Evolutionary conservation across 2,888 invertebrate species (phyloP), one percentile per base, ranked within the genome.

Genomic region (Hololepta plana): DNA sequence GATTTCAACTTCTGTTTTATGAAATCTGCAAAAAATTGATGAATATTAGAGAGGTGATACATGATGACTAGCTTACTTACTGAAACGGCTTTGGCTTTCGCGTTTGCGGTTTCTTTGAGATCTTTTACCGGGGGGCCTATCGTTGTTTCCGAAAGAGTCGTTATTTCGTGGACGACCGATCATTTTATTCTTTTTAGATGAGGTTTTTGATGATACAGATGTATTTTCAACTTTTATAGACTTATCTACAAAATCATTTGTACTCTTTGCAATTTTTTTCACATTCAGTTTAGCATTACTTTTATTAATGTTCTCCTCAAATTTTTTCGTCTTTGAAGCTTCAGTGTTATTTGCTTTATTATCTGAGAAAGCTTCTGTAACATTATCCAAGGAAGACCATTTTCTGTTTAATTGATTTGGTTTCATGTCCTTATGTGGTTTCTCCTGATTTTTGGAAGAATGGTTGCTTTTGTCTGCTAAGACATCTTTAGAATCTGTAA

Each of bases 301-400:
- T 39, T 59, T 65, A 39, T 60, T 66, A 35, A 62, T 63, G 16
- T 58, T 55, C 33, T 60, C 60, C n/a, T 36, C 29, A 24, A 48
- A 49, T 20, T 47, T 45, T 28, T 32, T 35, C 36, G 46, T 49
- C 27, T 41, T 44, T 27, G 43, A 57, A 30, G 35, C 40, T 39
- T 46, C 50, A 26, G 31, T 45, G 28, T 43, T 44, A 24, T 55
- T 57, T 31, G 46, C 40, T 39, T 58, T 61, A n/a, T 45, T 43
- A 34, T 54, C 53, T 29, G 47, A 50, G 11, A 52, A 40, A 4
- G 53, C 42, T 31, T 60, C 57, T n/a, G 44, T 47, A 48, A 41
- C 60, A 45, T 47, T 60, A 39, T 68, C 68, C 12, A 69, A 46
- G 8, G 68, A 68, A 13, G 66, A 65, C 69, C 69, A 70, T 46